Evolutionary conservation across 2,888 invertebrate species (phyloP).

Genomic region (Mythimna impura): DNA sequence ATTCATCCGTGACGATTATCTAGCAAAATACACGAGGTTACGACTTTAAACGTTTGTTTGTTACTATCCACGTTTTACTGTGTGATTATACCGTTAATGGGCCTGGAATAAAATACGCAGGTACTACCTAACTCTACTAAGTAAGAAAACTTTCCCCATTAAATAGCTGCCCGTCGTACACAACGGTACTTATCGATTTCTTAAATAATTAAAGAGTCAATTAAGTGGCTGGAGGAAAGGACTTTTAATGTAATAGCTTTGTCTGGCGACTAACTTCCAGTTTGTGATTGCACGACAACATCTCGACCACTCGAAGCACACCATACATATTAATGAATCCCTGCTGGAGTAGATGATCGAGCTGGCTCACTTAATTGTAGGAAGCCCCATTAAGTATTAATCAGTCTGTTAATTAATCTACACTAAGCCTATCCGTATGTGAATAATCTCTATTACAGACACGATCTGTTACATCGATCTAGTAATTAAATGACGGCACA

Average conservation of each 20-base stretch:
- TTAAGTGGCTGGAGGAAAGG: constrained; percentile 67
- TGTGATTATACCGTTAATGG: constrained; percentile 63
- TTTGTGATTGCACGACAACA: constrained; percentile 56
- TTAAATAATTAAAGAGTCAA: constrained; percentile 77
- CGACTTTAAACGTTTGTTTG: constrained; percentile 55
- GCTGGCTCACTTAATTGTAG: constrained; percentile 39
- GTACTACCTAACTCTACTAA: not conserved
- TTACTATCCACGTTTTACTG: constrained; percentile 47
- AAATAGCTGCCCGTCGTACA: constrained; percentile 60
- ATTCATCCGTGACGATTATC: constrained; percentile 24
- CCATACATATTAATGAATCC: constrained; percentile 61
- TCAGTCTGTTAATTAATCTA: constrained; percentile 40
- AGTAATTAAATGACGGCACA: not conserved
- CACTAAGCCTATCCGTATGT: constrained; percentile 10
- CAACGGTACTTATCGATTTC: constrained; percentile 68
- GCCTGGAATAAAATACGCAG: constrained; percentile 45
- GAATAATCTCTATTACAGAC: constrained; percentile 2
- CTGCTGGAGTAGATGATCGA: constrained; percentile 13
- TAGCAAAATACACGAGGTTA: constrained; percentile 36
- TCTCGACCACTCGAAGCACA: constrained; percentile 48
- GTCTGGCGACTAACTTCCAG: constrained; percentile 56
- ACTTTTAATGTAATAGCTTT: constrained; percentile 70
- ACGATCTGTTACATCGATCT: constrained; percentile 12
- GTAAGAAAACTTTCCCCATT: constrained; percentile 71
- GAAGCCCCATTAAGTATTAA: constrained; percentile 41